Evolutionary conservation across 2,888 invertebrate genomes (phyloP), one percentile per base, ranked within the genome.

Genomic region (Ophion costatus): DNA sequence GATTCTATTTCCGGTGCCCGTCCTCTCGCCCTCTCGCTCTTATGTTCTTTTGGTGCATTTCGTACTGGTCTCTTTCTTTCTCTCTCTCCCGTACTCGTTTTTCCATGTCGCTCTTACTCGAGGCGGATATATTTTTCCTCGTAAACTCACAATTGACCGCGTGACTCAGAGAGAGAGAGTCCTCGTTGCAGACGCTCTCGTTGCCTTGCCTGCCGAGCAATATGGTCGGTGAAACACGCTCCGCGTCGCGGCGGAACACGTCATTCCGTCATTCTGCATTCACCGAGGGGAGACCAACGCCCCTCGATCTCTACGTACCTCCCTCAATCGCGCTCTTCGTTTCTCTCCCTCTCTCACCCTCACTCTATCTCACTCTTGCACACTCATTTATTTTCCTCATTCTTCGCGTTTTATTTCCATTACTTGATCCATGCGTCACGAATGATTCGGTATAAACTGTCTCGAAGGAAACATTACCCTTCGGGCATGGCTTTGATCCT

Each of bases 221-320:
- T 64, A 70, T 64, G 45, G 63, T 67, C 80, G 64, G 71, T 73
- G 64, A 78, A 70, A 79, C 57, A 11, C 61, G 57, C 71, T 38
- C 56, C 76, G 51, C 67, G 73, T 59, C 71, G 78, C 57, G 29
- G 64, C 76, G 57, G 80, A 56, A 89, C 87, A 87, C 88, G 87
- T 88, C 88, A 87, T 87, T 85, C 71, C 78, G 87, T 88, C 88
- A 87, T 87, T 85, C 71, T 79, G 82, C 87, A 86, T 88, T 85
- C 86, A 82, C 64, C 64, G 75, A 83, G 73, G 75, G 78, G 81
- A 51, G 38, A 67, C 67, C 80, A 73, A 79, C 86, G 80, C 86
- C 87, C 81, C 77, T 82, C 64, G 66, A 22, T 17, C 75, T 66
- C 64, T 45, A 73, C 59, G 38, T 67, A 45, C 42, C 11, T 61